Percentiles rank a stretch among this genome's conserved stretches.
These are phyloP conservation scores for Scaptomyza hsui DNA, from an alignment of 1,140 invertebrate species.

Conservation along the genomic window DNA sequence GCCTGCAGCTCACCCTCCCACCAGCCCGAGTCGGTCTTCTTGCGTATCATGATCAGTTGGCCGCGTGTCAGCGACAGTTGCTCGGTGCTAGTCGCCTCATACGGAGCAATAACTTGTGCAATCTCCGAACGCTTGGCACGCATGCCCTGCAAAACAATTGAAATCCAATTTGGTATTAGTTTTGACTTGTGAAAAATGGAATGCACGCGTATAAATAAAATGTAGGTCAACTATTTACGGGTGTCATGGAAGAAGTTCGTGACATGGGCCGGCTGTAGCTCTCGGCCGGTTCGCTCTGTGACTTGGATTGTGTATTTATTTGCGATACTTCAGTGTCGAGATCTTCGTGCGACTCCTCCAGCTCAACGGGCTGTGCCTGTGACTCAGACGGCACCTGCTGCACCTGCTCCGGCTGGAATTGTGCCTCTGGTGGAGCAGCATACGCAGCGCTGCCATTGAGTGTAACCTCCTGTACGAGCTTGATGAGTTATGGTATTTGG, in stretches of 20 bases:
- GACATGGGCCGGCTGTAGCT: constrained; percentile 84
- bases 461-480: constrained; percentile 62
- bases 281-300: constrained; percentile 79
- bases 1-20: constrained; percentile 99
- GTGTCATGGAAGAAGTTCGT: constrained; percentile 84
- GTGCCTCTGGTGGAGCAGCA: constrained; percentile 39
- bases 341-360: constrained; percentile 81
- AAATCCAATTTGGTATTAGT: constrained; percentile 1
- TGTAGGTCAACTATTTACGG: constrained; percentile 78
- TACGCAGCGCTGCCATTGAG: constrained; percentile 61
- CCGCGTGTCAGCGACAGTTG: constrained; percentile 95
- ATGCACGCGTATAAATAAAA: constrained; percentile 11
- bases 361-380: constrained; percentile 28
- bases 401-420: constrained; percentile 14
- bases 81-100: constrained; percentile 94
- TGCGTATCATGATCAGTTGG: constrained; percentile 97
- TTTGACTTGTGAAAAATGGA: not conserved
- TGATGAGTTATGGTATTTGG: constrained; percentile 48
- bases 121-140: constrained; percentile 93
- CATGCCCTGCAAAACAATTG: constrained; percentile 75
- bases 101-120: constrained; percentile 94
- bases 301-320: constrained; percentile 83
- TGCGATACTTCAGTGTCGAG: constrained; percentile 84
- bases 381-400: not conserved
- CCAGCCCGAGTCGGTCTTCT: constrained; percentile 98